A percentile compares a stretch with the other conserved stretches of the same genome.
phyloP scores from a whole-genome alignment of 2,113 vertebrate species.

The Aegotheles bennettii region DNA sequence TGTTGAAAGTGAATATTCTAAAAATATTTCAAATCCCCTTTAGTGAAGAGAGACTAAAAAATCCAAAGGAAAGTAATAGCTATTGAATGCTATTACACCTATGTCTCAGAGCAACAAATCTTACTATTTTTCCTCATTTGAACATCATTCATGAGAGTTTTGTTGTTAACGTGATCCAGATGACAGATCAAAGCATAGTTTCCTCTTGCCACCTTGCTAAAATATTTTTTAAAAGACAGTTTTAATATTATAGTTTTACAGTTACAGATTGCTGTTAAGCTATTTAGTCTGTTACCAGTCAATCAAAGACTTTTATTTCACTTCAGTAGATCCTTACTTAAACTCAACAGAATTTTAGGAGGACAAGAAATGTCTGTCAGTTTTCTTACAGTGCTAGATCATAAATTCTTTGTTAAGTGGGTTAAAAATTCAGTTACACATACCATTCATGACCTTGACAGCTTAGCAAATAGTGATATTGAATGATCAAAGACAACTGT shows the following conservation, averaged over 20 bases:
- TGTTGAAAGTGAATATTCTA: conserved; percentile 4
- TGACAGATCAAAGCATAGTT: conserved; percentile 76
- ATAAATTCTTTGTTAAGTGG: conserved; percentile 61
- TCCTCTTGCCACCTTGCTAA: conserved; percentile 74
- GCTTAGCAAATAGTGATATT: conserved; percentile 21
- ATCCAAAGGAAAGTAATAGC: conserved; percentile 42
- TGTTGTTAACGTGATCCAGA: conserved; percentile 74
- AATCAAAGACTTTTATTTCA: conserved; percentile 71
- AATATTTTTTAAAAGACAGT: conserved; percentile 74
- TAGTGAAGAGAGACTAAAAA: conserved; percentile 40
- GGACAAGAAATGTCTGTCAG: conserved; percentile 49
- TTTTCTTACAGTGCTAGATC: conserved; percentile 56
- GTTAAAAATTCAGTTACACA: conserved; percentile 58
- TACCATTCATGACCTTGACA: conserved; percentile 43
- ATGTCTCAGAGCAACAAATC: conserved; percentile 64
- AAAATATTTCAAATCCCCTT: conserved; percentile 51
- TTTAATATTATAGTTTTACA: conserved; percentile 74
- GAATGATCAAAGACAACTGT: conserved; percentile 38
- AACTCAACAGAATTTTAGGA: conserved; percentile 61
- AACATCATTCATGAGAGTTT: conserved; percentile 69
- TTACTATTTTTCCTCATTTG: conserved; percentile 71
- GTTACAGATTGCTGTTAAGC: conserved; percentile 73
- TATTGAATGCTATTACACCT: conserved; percentile 53
- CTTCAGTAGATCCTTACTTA: conserved; percentile 64
- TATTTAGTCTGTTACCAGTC: conserved; percentile 71